Evolutionary conservation across 2,113 vertebrate species (phyloP).

Genomic region (Typhlomys cinereus): DNA sequence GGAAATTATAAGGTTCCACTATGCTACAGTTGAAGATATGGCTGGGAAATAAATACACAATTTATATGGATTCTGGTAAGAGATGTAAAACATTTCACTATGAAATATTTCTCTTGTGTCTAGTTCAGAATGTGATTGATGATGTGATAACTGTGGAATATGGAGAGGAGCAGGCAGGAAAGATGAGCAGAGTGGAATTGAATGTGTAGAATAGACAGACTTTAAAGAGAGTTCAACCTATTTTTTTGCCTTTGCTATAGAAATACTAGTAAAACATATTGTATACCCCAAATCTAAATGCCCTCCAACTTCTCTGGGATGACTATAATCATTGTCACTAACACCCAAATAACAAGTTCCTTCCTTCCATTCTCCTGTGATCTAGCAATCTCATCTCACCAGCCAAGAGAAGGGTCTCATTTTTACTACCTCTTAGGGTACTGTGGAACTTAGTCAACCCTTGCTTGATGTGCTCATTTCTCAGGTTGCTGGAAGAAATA

Average conservation of each 20-base stretch:
- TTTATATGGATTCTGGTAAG: neutral
- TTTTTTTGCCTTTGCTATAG: neutral
- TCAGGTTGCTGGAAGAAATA: neutral
- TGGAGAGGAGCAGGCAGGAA: neutral
- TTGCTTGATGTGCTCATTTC: neutral
- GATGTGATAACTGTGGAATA: neutral
- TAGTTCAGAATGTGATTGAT: neutral
- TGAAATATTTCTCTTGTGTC: neutral
- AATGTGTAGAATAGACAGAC: neutral
- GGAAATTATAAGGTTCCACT: neutral
- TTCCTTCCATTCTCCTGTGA: neutral
- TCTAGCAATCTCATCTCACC: neutral
- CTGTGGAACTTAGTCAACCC: rapidly evolving
- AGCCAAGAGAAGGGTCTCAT: neutral
- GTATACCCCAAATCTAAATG: neutral
- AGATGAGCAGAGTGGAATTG: neutral
- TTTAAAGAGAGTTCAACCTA: neutral
- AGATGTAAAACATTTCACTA: neutral
- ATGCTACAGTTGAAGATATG: neutral
- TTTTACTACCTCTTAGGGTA: neutral
- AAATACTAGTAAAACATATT: neutral
- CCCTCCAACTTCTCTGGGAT: neutral
- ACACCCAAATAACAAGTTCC: neutral
- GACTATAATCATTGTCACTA: neutral
- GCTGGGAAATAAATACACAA: neutral